Evolutionary conservation across 2,797 vertebrate species (phyloP).

Genomic region (Setipinna tenuifilis): DNA sequence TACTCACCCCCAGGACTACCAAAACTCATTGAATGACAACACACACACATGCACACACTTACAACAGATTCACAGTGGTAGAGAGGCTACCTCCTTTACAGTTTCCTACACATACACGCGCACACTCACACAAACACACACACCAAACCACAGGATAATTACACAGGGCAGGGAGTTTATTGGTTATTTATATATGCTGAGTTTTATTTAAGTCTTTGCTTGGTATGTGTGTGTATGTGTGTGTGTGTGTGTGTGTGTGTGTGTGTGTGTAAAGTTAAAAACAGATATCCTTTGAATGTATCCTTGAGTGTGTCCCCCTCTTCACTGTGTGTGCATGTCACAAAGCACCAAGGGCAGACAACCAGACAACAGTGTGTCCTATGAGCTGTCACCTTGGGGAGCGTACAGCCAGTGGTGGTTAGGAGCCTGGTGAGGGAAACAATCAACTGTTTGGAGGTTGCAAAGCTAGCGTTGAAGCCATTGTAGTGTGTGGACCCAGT

Average conservation of each 20-base stretch:
- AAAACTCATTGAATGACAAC: no score
- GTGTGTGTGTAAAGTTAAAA: background rate
- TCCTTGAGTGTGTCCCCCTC: background rate
- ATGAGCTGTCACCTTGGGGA: no score
- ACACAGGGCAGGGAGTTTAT: background rate
- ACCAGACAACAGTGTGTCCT: no score
- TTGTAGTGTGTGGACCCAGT: no score
- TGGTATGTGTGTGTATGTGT: background rate
- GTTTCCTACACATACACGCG: background rate
- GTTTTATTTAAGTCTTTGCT: background rate
- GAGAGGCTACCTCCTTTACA: constrained; percentile 40
- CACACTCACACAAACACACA: background rate
- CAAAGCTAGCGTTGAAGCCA: no score
- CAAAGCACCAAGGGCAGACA: background rate
- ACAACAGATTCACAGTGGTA: constrained; percentile 18
- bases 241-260: background rate
- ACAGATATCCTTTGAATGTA: background rate
- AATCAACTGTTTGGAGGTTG: no score
- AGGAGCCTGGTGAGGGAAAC: no score
- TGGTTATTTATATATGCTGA: background rate
- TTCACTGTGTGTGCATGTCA: background rate
- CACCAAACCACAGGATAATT: background rate
- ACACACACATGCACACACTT: constrained; percentile 28
- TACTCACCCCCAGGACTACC: no score
- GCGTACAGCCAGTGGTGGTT: no score